These are phyloP conservation scores for Calliscelio sp. DNA, from an alignment of 2,888 invertebrate genomes.

Conservation along the genomic window DNA sequence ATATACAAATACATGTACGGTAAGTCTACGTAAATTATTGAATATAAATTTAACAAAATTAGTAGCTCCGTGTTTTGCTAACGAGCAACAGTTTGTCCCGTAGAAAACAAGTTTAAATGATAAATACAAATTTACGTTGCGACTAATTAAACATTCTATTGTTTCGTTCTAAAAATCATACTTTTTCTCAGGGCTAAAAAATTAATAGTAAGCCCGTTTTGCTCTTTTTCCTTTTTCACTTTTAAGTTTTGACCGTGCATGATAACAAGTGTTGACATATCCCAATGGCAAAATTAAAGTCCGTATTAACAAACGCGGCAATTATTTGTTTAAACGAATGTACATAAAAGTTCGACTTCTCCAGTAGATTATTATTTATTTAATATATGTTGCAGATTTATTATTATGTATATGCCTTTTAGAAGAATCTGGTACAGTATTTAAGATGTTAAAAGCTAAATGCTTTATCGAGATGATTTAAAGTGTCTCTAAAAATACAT, in stretches of 20 bases:
- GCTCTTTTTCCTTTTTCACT: background rate
- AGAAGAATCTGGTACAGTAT: background rate
- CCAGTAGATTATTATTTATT: background rate
- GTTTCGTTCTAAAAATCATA: background rate
- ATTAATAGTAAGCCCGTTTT: background rate
- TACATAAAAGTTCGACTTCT: background rate
- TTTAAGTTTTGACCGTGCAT: slow-evolving; percentile 8
- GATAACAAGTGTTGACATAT: slow-evolving; percentile 35
- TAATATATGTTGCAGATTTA: background rate
- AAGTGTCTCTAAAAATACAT: no score
- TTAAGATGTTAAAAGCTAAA: background rate
- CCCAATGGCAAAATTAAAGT: slow-evolving; percentile 14
- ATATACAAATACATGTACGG: no score
- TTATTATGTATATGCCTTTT: background rate
- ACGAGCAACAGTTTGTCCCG: slow-evolving; percentile 13
- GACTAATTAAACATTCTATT: slow-evolving; percentile 8
- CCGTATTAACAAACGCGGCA: slow-evolving; percentile 33
- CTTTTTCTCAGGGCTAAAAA: background rate
- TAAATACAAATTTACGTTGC: slow-evolving; percentile 17
- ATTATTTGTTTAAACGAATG: slow-evolving; percentile 22
- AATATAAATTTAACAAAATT: background rate
- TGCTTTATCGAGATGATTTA: background rate
- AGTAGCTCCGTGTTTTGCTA: background rate
- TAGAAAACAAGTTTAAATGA: slow-evolving; percentile 27
- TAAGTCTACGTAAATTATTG: background rate